phyloP scores from a whole-genome alignment of 1,140 invertebrate genomes.

The Steinernema khuongi region DNA sequence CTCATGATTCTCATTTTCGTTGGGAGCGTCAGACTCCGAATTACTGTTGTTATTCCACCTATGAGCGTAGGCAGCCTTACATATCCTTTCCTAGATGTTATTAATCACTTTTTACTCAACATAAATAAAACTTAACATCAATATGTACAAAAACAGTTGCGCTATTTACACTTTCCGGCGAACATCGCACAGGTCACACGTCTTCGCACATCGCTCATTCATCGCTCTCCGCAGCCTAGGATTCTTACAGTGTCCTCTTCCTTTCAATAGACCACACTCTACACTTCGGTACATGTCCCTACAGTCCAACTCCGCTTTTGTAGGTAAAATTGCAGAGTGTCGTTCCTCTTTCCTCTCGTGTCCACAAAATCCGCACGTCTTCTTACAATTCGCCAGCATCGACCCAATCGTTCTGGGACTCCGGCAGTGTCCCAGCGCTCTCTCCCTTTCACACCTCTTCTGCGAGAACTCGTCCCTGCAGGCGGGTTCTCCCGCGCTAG shows the following conservation, averaged over 20 bases:
- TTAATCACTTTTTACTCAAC: too few relatives aligned
- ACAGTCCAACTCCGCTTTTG: not conserved
- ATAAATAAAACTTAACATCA: too few relatives aligned
- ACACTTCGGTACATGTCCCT: not conserved
- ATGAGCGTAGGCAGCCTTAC: too few relatives aligned
- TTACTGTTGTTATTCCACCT: too few relatives aligned
- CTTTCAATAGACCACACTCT: not conserved
- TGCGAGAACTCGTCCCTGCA: not conserved
- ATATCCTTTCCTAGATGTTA: too few relatives aligned
- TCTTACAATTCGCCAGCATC: not conserved
- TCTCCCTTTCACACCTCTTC: not conserved
- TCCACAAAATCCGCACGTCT: not conserved
- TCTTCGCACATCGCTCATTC: conserved; percentile 7
- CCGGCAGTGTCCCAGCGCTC: not conserved
- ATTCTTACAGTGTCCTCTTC: not conserved
- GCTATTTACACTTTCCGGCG: too few relatives aligned
- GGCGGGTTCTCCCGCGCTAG: not conserved
- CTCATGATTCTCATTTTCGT: too few relatives aligned
- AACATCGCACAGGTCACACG: not conserved
- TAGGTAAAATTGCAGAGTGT: not conserved
- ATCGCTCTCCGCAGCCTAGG: not conserved
- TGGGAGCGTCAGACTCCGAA: too few relatives aligned
- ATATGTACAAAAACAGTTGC: too few relatives aligned
- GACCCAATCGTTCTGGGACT: not conserved
- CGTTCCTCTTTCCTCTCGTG: not conserved